A percentile compares a stretch with the other conserved stretches of the same genome.
These are phyloP conservation scores for Recurvirostra avosetta DNA, from an alignment of 2,113 vertebrate genomes.

Conservation along the genomic window DNA sequence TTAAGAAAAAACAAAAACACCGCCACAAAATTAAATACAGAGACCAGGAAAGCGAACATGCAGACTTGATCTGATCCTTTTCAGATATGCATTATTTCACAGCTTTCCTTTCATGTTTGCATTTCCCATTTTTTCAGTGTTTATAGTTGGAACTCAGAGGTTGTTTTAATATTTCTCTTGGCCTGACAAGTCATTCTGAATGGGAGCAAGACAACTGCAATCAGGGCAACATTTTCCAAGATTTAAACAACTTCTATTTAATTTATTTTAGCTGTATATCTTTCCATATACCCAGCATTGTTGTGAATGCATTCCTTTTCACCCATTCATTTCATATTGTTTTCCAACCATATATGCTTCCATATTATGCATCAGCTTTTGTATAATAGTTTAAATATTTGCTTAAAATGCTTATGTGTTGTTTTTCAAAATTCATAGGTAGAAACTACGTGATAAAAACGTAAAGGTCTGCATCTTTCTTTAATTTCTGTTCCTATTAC, in stretches of 20 bases:
- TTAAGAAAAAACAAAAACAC: background rate
- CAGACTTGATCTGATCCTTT: background rate
- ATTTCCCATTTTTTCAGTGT: background rate
- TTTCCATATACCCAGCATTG: background rate
- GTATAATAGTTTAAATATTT: background rate
- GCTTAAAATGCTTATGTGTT: background rate
- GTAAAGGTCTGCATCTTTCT: background rate
- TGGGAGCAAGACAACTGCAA: background rate
- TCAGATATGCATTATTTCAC: background rate
- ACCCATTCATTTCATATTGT: background rate
- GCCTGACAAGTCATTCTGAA: background rate
- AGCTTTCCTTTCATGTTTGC: background rate
- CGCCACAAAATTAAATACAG: background rate
- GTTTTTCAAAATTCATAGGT: background rate
- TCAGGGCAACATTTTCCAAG: background rate
- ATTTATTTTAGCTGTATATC: background rate
- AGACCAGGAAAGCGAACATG: background rate
- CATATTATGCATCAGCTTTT: background rate
- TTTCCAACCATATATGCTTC: background rate
- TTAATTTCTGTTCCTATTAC: background rate
- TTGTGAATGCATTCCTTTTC: background rate
- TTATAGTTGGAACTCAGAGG: background rate
- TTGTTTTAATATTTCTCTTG: background rate
- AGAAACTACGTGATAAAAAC: background rate
- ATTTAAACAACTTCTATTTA: background rate